These are phyloP conservation scores for Lepidocolaptes lacrymiger DNA, from an alignment of 2,797 vertebrate species.

Conservation along the genomic window DNA sequence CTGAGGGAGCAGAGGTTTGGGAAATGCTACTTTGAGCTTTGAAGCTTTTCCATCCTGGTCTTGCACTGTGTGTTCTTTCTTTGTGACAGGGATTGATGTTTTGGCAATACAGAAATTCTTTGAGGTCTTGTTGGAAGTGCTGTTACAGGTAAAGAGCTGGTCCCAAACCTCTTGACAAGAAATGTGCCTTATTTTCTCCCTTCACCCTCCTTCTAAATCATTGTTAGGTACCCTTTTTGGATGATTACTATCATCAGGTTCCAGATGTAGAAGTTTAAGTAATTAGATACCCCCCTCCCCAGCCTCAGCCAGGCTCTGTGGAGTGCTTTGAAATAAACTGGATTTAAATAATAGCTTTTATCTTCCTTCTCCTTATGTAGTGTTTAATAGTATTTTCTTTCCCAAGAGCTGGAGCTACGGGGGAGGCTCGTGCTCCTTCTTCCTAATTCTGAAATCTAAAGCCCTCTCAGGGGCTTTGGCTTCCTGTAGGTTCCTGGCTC, in stretches of 20 bases:
- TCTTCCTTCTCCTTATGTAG: constrained; percentile 7
- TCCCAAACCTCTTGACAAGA: neutral
- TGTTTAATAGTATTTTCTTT: constrained; percentile 32
- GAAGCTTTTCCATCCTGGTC: neutral
- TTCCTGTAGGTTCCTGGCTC: constrained; percentile 40
- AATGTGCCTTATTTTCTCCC: neutral
- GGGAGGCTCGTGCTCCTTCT: constrained; percentile 23
- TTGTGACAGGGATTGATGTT: neutral
- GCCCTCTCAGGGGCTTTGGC: neutral
- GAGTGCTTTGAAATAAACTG: constrained; percentile 43
- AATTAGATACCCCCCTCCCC: constrained; percentile 22
- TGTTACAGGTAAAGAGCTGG: neutral
- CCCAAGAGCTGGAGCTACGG: neutral
- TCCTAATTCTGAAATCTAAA: constrained; percentile 48
- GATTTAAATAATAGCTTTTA: neutral
- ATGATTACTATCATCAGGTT: constrained; percentile 5
- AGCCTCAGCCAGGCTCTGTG: neutral
- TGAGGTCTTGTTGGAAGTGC: neutral
- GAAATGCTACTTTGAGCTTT: neutral
- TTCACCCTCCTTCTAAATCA: neutral
- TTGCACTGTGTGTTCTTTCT: neutral
- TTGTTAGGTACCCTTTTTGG: neutral
- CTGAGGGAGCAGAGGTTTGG: neutral
- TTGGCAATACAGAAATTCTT: neutral
- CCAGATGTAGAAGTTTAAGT: constrained; percentile 17